phyloP scores from a whole-genome alignment of 2,888 invertebrate genomes.

The Hyposoter didymator region DNA sequence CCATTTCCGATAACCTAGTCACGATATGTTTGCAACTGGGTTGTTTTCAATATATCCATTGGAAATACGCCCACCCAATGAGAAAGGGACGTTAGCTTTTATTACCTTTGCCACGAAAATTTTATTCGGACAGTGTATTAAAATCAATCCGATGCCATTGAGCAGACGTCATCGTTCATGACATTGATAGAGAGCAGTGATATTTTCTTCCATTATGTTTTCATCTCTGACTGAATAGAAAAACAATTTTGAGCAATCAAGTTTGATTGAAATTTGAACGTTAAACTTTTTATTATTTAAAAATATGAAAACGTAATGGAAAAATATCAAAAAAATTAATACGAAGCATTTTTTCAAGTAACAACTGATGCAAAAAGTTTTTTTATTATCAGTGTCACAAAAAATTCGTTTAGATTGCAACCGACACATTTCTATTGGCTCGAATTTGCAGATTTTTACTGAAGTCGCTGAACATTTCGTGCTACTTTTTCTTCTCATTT shows the following conservation, averaged over 20 bases:
- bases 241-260: neutral
- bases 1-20: neutral
- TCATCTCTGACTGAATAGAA: neutral
- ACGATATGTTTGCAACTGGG: conserved; percentile 11
- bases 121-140: neutral
- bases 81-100: neutral
- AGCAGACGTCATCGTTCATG: neutral
- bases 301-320: no score
- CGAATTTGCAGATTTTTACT: neutral
- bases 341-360: no score
- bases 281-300: no score
- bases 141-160: neutral
- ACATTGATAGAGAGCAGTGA: neutral
- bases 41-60: conserved; percentile 16
- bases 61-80: neutral
- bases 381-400: no score
- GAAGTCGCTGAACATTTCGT: neutral
- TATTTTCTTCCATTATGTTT: neutral
- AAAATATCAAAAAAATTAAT: no score
- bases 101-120: conserved; percentile 9
- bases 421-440: no score
- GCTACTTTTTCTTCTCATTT: neutral
- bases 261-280: no score
- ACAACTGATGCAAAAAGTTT: no score
- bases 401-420: no score